Evolutionary conservation across 2,888 invertebrate genomes (phyloP).

Genomic region (Opisthograptis luteolata): DNA sequence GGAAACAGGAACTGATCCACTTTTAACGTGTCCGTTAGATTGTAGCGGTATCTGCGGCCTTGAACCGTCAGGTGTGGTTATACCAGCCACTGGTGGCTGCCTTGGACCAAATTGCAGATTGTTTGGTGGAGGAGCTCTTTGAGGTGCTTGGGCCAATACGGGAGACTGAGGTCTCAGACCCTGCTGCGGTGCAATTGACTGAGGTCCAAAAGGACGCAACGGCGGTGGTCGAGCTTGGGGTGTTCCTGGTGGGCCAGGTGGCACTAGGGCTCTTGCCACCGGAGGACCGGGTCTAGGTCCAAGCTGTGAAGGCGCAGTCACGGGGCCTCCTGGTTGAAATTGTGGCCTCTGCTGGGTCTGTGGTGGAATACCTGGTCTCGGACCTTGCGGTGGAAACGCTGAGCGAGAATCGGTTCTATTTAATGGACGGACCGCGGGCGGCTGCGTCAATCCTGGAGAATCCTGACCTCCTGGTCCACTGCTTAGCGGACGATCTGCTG

Average conservation of each 20-base stretch:
- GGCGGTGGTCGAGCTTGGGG: conserved; percentile 64
- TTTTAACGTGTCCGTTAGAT: conserved; percentile 61
- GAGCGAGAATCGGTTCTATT: conserved; percentile 72
- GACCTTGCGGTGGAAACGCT: conserved; percentile 59
- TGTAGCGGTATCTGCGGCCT: conserved; percentile 56
- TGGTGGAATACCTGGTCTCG: conserved; percentile 59
- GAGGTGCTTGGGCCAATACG: conserved; percentile 56
- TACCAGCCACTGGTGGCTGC: conserved; percentile 62
- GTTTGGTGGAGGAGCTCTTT: conserved; percentile 76
- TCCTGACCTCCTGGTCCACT: conserved; percentile 57
- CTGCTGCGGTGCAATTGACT: conserved; percentile 66
- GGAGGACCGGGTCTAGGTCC: conserved; percentile 64
- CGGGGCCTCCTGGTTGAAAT: conserved; percentile 76
- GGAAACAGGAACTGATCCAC: conserved; percentile 47
- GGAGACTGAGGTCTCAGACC: conserved; percentile 66
- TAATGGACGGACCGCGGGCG: conserved; percentile 64
- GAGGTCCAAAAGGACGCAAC: conserved; percentile 67
- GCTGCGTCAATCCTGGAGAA: conserved; percentile 51
- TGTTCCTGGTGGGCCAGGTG: conserved; percentile 55
- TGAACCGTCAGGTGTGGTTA: conserved; percentile 66
- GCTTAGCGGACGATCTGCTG: conserved; percentile 66
- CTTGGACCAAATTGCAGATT: conserved; percentile 79
- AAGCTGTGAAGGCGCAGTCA: conserved; percentile 63
- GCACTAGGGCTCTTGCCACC: conserved; percentile 58
- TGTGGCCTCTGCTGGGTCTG: conserved; percentile 66